Evolutionary conservation across 2,113 vertebrate species (phyloP).

Genomic region (Pao palembangensis): DNA sequence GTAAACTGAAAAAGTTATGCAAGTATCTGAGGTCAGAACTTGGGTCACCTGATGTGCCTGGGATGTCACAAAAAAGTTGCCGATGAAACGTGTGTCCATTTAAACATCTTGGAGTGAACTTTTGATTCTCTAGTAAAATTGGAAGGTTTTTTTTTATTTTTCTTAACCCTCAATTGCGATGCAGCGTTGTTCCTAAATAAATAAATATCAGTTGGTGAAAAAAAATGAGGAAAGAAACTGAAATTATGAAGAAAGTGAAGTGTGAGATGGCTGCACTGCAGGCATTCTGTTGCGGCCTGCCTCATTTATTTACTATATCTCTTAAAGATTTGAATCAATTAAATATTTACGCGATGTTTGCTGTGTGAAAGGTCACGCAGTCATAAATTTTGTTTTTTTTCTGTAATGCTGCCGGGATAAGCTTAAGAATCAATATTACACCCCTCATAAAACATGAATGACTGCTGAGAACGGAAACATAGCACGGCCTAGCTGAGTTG

Average conservation of each 20-base stretch:
- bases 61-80: not conserved
- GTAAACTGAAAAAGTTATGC: not conserved
- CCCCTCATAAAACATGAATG: constrained; percentile 70
- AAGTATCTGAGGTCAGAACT: constrained; percentile 3
- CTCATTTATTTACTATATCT: not conserved
- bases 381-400: constrained; percentile 4
- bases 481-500: constrained; percentile 57
- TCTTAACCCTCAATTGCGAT: not conserved
- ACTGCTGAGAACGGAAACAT: constrained; percentile 54
- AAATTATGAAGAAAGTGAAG: not conserved
- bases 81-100: constrained; percentile 8
- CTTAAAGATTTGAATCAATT: no score
- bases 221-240: not conserved
- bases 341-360: not conserved
- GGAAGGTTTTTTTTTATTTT: not conserved
- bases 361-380: constrained; percentile 20
- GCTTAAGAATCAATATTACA: constrained; percentile 64
- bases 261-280: no score
- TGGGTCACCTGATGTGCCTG: constrained; percentile 16
- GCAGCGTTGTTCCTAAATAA: not conserved
- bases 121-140: constrained; percentile 1
- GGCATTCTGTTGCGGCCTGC: not conserved
- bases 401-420: constrained; percentile 39
- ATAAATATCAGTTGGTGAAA: no score
- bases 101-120: not conserved